Percentiles rank a stretch among this genome's conserved stretches.
Conservation (phyloP, 2,113 vertebrate species). For the Peucedramus taeniatus region DNA sequence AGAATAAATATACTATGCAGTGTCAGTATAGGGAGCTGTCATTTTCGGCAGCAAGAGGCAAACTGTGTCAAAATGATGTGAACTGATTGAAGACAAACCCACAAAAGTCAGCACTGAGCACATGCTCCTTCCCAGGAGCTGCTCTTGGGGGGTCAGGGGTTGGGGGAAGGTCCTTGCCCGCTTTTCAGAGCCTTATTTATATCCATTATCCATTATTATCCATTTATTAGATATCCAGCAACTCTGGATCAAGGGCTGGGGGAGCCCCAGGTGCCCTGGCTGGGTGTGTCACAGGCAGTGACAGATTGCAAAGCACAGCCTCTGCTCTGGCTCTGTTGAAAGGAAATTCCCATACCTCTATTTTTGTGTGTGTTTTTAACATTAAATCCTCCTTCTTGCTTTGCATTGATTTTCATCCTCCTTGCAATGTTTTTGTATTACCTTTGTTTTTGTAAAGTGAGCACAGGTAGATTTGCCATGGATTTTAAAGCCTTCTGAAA, state of each 20-base stretch:
- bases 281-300: background rate
- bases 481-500: background rate
- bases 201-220: background rate
- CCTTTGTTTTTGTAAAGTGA: background rate
- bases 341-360: background rate
- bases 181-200: background rate
- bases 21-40: background rate
- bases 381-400: background rate
- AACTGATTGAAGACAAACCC: background rate
- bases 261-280: background rate
- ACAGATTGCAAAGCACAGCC: background rate
- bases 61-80: background rate
- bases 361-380: background rate
- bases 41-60: background rate
- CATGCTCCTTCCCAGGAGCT: background rate
- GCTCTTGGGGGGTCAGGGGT: rapidly evolving
- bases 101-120: background rate
- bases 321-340: rapidly evolving
- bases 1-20: conserved; percentile 12
- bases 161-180: background rate
- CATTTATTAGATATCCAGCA: background rate
- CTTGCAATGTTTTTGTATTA: background rate
- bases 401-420: background rate
- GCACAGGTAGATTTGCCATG: background rate
- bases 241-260: background rate